phyloP scores from a whole-genome alignment of 1,140 invertebrate genomes.

The Trachymyrmex septentrionalis region DNA sequence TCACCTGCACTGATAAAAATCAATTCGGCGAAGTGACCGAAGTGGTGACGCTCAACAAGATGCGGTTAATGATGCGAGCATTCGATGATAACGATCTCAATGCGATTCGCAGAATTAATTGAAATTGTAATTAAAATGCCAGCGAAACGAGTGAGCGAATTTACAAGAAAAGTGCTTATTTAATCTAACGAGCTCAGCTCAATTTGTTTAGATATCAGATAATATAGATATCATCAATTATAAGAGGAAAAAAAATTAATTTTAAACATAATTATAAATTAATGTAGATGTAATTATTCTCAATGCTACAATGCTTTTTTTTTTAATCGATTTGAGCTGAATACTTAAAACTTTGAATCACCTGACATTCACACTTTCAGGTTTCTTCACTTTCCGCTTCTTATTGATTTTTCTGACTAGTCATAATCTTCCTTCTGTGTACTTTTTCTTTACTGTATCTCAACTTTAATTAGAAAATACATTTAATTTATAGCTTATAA shows the following conservation, averaged over 20 bases:
- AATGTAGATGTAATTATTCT: neutral
- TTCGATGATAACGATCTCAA: constrained; percentile 11
- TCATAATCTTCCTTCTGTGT: constrained; percentile 8
- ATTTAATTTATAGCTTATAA: neutral
- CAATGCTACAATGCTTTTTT: neutral
- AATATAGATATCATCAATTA: neutral
- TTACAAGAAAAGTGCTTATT: constrained; percentile 4
- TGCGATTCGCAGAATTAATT: constrained; percentile 28
- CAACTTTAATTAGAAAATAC: constrained; percentile 3
- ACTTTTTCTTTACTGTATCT: neutral
- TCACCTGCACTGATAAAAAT: constrained; percentile 64
- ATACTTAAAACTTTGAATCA: constrained; percentile 3
- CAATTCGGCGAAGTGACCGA: constrained; percentile 33
- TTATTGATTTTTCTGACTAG: constrained; percentile 30
- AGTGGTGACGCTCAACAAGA: constrained; percentile 9
- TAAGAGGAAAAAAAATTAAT: neutral
- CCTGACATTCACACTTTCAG: neutral
- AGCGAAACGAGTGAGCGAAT: constrained; percentile 3
- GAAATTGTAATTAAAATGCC: neutral
- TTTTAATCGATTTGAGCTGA: neutral
- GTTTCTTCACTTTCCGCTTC: neutral
- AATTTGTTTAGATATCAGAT: constrained; percentile 26
- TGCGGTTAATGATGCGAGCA: constrained; percentile 15
- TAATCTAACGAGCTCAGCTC: constrained; percentile 11
- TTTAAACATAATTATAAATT: constrained; percentile 21